Percentiles rank a stretch among this genome's conserved stretches.
phyloP scores from a whole-genome alignment of 2,888 invertebrate species.

The Clusia tigrina region DNA sequence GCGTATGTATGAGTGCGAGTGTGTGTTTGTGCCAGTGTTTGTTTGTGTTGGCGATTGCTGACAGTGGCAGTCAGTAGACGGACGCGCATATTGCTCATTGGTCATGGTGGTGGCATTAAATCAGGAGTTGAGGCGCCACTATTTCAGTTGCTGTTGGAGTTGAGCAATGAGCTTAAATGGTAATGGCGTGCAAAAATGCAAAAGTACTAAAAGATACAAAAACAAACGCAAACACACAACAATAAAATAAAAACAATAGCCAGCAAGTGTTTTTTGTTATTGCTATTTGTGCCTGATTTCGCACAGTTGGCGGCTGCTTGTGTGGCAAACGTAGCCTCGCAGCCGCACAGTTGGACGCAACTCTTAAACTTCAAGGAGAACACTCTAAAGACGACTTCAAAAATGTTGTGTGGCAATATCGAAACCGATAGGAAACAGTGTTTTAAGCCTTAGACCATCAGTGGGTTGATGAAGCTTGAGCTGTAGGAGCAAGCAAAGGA shows the following conservation, averaged over 20 bases:
- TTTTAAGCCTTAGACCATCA: too few relatives aligned
- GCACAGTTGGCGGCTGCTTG: too few relatives aligned
- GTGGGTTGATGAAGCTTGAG: too few relatives aligned
- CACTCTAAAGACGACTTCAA: too few relatives aligned
- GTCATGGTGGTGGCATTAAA: constrained; percentile 21
- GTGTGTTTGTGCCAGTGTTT: neutral
- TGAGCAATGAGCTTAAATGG: neutral
- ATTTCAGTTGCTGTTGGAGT: neutral
- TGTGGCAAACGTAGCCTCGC: too few relatives aligned
- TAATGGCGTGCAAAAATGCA: neutral
- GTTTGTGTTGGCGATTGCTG: neutral
- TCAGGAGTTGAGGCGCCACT: constrained; percentile 20
- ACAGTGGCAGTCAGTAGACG: neutral
- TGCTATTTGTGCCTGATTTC: too few relatives aligned
- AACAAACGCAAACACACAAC: neutral
- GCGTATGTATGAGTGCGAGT: neutral
- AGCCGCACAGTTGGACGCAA: too few relatives aligned
- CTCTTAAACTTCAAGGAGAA: too few relatives aligned
- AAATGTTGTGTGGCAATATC: too few relatives aligned
- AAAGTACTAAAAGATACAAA: neutral
- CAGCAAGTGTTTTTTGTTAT: neutral
- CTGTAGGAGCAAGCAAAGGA: too few relatives aligned
- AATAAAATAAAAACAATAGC: too few relatives aligned
- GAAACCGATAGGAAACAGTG: too few relatives aligned
- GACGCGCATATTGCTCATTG: constrained; percentile 19